Conservation (phyloP, 64 coral and sea anemone genomes). For the Stichodactyla mertensii region DNA sequence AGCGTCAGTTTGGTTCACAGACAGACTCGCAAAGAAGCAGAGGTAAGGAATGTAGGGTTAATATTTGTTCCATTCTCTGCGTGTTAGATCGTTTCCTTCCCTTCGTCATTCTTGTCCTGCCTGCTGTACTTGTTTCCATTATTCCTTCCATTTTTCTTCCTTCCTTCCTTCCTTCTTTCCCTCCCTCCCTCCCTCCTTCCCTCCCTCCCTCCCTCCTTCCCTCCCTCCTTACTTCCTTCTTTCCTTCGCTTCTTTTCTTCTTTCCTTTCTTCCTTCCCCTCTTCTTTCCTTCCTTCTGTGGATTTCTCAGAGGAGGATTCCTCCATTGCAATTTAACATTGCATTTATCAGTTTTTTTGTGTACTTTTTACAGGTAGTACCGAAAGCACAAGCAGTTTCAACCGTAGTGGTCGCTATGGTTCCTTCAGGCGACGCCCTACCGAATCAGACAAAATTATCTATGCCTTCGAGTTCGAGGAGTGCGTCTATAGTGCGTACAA, state of each 20-base stretch:
- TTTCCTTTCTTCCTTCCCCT: too few species aligned
- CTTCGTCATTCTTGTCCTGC: too few species aligned
- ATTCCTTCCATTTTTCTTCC: too few species aligned
- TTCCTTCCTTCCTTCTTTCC: too few species aligned
- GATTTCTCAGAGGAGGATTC: too few species aligned
- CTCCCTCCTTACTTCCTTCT: too few species aligned
- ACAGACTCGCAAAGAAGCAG: conserved; percentile 28
- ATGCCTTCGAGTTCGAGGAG: conserved; percentile 95
- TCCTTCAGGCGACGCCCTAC: conserved; percentile 59
- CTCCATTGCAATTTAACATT: not conserved
- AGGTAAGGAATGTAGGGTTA: not conserved
- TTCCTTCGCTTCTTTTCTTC: too few species aligned
- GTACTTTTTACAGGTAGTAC: conserved; percentile 42
- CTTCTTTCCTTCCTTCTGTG: too few species aligned
- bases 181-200: not conserved
- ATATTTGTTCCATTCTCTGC: too few species aligned
- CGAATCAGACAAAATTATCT: conserved; percentile 54
- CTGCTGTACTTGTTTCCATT: too few species aligned
- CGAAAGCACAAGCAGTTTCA: conserved; percentile 69
- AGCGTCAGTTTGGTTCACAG: conserved; percentile 19
- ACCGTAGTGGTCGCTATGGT: conserved; percentile 65
- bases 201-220: not conserved
- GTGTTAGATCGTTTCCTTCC: too few species aligned
- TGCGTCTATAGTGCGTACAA: conserved; percentile 78
- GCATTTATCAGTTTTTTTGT: not conserved